Evolutionary conservation across 2,797 vertebrate genomes (phyloP).

Genomic region (Rhinogobio ventralis): DNA sequence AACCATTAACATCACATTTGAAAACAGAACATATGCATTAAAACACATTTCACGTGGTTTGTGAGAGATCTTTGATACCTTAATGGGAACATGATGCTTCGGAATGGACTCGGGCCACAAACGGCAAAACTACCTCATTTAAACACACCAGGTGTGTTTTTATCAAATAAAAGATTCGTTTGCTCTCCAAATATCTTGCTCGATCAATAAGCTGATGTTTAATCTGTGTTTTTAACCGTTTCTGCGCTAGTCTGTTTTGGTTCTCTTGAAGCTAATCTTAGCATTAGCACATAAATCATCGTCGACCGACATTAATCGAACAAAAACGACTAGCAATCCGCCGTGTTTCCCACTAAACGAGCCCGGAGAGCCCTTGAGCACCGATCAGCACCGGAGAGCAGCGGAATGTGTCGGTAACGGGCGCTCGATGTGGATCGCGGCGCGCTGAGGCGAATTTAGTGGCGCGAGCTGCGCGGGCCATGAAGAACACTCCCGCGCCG

Average conservation of each 20-base stretch:
- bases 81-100: constrained; percentile 26
- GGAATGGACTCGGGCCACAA: constrained; percentile 30
- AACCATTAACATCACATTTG: background rate
- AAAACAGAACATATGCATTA: background rate
- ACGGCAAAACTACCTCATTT: background rate
- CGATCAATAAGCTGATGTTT: background rate
- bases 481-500: constrained; percentile 71
- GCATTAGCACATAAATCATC: constrained; percentile 39
- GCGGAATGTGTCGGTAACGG: constrained; percentile 42
- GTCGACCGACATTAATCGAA: background rate
- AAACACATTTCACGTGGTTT: background rate
- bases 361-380: background rate
- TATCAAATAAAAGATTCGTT: too few relatives aligned
- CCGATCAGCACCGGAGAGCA: background rate
- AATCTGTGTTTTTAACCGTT: too few relatives aligned
- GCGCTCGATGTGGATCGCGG: constrained; percentile 1
- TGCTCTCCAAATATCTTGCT: background rate
- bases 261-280: constrained; percentile 43
- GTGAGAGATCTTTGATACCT: constrained; percentile 17
- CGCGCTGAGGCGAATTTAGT: constrained; percentile 26
- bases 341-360: background rate
- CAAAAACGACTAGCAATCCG: background rate
- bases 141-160: background rate
- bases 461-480: constrained; percentile 68
- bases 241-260: background rate